phyloP scores from a whole-genome alignment of 2,888 invertebrate genomes.

The Drosophila lacicola region DNA sequence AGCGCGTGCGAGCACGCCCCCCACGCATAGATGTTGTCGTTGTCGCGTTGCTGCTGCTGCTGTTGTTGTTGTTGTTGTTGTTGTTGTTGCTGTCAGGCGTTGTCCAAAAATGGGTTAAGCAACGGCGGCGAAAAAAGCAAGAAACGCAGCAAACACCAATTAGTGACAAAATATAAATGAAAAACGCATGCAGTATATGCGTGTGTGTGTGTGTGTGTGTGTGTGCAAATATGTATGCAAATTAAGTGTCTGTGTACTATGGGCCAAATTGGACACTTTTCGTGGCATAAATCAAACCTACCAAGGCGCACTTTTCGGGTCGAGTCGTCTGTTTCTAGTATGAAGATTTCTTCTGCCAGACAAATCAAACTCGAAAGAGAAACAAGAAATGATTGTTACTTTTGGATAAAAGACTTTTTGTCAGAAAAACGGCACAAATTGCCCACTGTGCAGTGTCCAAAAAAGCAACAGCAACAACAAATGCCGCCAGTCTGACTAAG shows the following conservation, averaged over 20 bases:
- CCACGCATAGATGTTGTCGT: slow-evolving; percentile 61
- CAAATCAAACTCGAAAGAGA: not conserved
- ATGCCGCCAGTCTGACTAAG: slow-evolving; percentile 76
- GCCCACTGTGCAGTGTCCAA: slow-evolving; percentile 39
- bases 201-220: slow-evolving; percentile 15
- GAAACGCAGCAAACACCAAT: slow-evolving; percentile 69
- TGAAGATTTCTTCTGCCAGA: not conserved
- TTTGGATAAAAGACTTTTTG: not conserved
- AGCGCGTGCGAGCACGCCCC: slow-evolving; percentile 58
- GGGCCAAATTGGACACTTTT: not conserved
- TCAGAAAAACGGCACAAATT: not conserved
- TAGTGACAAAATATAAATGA: slow-evolving; percentile 77
- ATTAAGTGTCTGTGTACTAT: slow-evolving; percentile 47
- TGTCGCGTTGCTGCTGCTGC: slow-evolving; percentile 7
- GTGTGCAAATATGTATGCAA: slow-evolving; percentile 56
- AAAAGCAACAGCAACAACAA: slow-evolving; percentile 42
- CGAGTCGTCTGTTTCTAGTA: not conserved
- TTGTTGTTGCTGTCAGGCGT: slow-evolving; percentile 27
- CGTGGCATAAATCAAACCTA: not conserved
- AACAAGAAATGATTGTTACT: not conserved
- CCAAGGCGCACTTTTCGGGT: not conserved
- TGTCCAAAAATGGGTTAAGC: slow-evolving; percentile 66
- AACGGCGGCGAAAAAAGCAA: slow-evolving; percentile 44
- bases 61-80: slow-evolving; percentile 4
- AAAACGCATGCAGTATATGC: slow-evolving; percentile 55